These are phyloP conservation scores for Sigmodon hispidus DNA, from an alignment of 2,113 vertebrate species.

Conservation along the genomic window DNA sequence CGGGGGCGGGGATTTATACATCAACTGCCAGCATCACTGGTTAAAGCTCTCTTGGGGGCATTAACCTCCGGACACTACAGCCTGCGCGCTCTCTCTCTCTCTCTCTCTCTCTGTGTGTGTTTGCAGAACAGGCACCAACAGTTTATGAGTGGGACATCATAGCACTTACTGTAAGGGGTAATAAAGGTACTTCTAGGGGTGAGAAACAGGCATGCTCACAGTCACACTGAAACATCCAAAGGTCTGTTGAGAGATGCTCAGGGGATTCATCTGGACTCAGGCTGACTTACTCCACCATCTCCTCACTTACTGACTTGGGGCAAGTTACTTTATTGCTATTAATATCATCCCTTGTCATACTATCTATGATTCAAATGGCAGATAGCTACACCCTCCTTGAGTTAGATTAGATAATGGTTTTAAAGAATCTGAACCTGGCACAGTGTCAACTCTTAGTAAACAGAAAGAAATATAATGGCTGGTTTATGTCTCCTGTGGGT, in stretches of 20 bases:
- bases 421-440: background rate
- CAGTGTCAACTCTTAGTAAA: background rate
- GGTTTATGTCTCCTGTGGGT: background rate
- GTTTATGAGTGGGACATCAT: background rate
- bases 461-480: background rate
- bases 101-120: too few relatives aligned
- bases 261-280: background rate
- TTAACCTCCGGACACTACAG: background rate
- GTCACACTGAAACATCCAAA: background rate
- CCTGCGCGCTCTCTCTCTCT: too few relatives aligned
- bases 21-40: background rate
- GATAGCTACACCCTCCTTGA: background rate
- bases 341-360: background rate
- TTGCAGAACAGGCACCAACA: background rate
- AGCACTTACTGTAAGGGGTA: background rate
- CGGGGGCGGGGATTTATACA: background rate
- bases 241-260: background rate
- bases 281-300: background rate
- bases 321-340: background rate
- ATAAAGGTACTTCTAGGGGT: background rate
- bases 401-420: slow-evolving; percentile 25
- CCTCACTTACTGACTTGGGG: background rate
- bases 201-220: background rate
- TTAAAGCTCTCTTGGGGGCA: background rate
- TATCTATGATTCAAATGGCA: background rate